These are phyloP conservation scores for Drosophila repleta DNA, from an alignment of 1,140 invertebrate species.

Conservation along the genomic window DNA sequence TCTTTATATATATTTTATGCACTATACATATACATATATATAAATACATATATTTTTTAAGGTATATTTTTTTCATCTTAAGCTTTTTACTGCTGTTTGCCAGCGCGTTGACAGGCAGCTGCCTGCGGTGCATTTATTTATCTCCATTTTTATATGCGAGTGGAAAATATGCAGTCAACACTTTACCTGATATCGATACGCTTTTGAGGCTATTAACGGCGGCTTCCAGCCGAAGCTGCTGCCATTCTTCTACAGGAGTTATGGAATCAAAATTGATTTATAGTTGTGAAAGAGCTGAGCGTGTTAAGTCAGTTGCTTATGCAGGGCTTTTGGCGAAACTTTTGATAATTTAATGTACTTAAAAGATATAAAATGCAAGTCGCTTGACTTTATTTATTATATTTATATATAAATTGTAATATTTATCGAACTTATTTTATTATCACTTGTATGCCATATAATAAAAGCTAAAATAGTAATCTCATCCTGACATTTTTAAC, in stretches of 20 bases:
- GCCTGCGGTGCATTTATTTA: constrained; percentile 29
- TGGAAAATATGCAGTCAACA: constrained; percentile 3
- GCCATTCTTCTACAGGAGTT: constrained; percentile 8
- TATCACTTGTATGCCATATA: too few relatives aligned
- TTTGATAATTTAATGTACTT: too few relatives aligned
- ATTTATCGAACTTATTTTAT: too few relatives aligned
- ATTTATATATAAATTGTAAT: too few relatives aligned
- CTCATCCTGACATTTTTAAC: too few relatives aligned
- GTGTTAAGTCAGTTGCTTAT: neutral
- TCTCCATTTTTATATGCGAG: constrained; percentile 2
- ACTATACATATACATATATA: neutral
- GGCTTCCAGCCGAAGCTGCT: neutral
- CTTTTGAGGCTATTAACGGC: constrained; percentile 28
- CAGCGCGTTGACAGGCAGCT: neutral
- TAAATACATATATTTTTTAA: neutral
- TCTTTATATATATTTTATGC: constrained; percentile 1
- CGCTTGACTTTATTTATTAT: too few relatives aligned
- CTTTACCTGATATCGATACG: constrained; percentile 7
- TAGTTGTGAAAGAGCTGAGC: neutral
- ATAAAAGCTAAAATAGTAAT: too few relatives aligned
- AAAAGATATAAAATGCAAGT: too few relatives aligned
- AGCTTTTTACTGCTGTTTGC: neutral
- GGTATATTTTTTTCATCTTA: constrained; percentile 3
- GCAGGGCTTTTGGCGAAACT: too few relatives aligned
- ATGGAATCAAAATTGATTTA: constrained; percentile 20